phyloP scores from a whole-genome alignment of 2,888 invertebrate species.

The Zele albiditarsus region DNA sequence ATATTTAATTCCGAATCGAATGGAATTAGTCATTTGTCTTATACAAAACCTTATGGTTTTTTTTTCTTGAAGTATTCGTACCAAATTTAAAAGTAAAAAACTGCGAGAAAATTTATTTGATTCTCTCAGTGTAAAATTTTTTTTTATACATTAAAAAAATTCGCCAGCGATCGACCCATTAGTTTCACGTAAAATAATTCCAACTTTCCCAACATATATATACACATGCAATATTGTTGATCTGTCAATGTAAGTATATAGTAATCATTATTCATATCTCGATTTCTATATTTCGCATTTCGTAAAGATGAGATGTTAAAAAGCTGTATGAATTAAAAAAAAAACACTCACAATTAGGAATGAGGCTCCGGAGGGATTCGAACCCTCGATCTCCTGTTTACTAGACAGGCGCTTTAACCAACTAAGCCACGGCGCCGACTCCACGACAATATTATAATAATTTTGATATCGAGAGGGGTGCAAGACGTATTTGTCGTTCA shows the following conservation, averaged over 20 bases:
- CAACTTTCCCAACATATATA: too few species aligned
- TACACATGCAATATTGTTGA: background rate
- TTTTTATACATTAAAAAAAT: slow-evolving; percentile 11
- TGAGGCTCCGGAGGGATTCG: slow-evolving; percentile 80
- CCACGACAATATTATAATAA: too few species aligned
- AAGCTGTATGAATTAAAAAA: too few species aligned
- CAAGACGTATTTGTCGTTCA: too few species aligned
- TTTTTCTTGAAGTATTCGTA: slow-evolving; percentile 43
- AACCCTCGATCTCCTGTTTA: slow-evolving; percentile 82
- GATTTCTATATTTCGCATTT: background rate
- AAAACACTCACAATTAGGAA: too few species aligned
- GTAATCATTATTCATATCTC: background rate
- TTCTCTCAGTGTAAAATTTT: slow-evolving; percentile 28
- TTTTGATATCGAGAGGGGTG: too few species aligned
- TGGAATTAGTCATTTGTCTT: too few species aligned
- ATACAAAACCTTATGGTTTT: too few species aligned
- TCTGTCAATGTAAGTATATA: background rate
- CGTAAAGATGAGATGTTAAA: too few species aligned
- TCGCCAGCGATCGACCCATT: too few species aligned
- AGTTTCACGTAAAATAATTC: too few species aligned
- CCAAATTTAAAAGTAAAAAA: slow-evolving; percentile 26
- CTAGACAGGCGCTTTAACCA: slow-evolving; percentile 85
- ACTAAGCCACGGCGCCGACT: slow-evolving; percentile 86
- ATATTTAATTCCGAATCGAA: too few species aligned
- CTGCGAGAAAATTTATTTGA: slow-evolving; percentile 7